Evolutionary conservation across 2,888 invertebrate species (phyloP).

Genomic region (Drosophila pseudotalamancana): DNA sequence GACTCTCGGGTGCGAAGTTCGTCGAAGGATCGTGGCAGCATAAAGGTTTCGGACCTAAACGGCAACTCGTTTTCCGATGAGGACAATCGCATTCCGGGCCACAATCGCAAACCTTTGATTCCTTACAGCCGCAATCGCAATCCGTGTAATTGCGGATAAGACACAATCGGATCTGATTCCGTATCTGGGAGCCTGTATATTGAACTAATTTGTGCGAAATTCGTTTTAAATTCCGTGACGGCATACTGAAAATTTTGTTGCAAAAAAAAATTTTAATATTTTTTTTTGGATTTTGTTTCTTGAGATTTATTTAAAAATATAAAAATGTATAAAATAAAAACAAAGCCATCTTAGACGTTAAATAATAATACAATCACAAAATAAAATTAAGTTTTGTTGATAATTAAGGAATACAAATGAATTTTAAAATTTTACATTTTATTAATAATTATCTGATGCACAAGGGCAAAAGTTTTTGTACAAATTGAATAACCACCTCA

Average conservation of each 20-base stretch:
- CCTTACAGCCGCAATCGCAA: slow-evolving; percentile 6
- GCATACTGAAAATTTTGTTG: neutral
- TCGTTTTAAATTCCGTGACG: neutral
- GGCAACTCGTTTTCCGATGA: slow-evolving; percentile 6
- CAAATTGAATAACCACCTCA: too few relatives aligned
- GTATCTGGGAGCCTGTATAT: neutral
- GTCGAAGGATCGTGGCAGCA: slow-evolving; percentile 21
- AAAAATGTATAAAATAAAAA: neutral
- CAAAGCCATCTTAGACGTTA: too few relatives aligned
- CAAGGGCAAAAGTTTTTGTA: too few relatives aligned
- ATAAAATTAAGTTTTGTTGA: too few relatives aligned
- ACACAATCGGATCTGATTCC: neutral
- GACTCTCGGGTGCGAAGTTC: slow-evolving; percentile 5
- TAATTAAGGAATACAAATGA: too few relatives aligned
- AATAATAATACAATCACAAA: too few relatives aligned
- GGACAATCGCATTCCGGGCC: slow-evolving; percentile 13
- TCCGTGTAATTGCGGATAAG: neutral
- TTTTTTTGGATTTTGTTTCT: neutral
- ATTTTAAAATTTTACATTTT: too few relatives aligned
- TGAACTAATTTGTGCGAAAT: neutral
- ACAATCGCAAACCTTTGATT: slow-evolving; percentile 10
- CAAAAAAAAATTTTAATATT: neutral
- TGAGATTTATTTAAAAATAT: too few relatives aligned
- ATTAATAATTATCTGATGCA: too few relatives aligned
- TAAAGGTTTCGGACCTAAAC: neutral